Conservation (phyloP, 2,797 vertebrate genomes). For the Microctenopoma steveboyesi region DNA sequence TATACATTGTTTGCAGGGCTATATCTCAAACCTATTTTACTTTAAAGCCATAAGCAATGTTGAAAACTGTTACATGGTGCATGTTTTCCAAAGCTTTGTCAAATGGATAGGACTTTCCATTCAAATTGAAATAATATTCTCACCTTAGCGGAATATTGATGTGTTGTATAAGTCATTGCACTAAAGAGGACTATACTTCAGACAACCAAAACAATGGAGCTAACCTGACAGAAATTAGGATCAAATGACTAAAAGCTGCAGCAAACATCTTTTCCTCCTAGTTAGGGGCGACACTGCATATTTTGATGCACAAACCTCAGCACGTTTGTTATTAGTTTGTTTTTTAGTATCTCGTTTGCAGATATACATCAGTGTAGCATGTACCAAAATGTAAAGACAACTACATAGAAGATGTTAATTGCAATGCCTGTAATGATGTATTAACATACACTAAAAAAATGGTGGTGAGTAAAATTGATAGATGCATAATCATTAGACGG, state of each 20-base stretch:
- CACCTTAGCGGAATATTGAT: slow-evolving; percentile 87
- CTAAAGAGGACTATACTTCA: slow-evolving; percentile 51
- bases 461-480: background rate
- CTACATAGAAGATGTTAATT: background rate
- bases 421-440: background rate
- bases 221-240: slow-evolving; percentile 51
- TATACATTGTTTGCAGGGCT: slow-evolving; percentile 83
- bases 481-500: background rate
- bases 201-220: slow-evolving; percentile 35
- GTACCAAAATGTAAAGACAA: background rate
- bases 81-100: slow-evolving; percentile 91
- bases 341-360: background rate
- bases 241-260: slow-evolving; percentile 40
- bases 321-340: slow-evolving; percentile 4
- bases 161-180: slow-evolving; percentile 72
- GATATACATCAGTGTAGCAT: background rate
- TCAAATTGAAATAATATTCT: slow-evolving; percentile 89
- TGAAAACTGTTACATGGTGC: slow-evolving; percentile 82
- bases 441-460: background rate
- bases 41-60: slow-evolving; percentile 76
- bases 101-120: slow-evolving; percentile 85
- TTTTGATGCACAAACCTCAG: background rate
- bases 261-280: slow-evolving; percentile 17
- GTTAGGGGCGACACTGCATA: slow-evolving; percentile 29
- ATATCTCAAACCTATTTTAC: slow-evolving; percentile 80